A percentile compares a stretch with the other conserved stretches of the same genome.
Conservation (phyloP, 2,888 invertebrate species). For the Cheilosia vulpina region DNA sequence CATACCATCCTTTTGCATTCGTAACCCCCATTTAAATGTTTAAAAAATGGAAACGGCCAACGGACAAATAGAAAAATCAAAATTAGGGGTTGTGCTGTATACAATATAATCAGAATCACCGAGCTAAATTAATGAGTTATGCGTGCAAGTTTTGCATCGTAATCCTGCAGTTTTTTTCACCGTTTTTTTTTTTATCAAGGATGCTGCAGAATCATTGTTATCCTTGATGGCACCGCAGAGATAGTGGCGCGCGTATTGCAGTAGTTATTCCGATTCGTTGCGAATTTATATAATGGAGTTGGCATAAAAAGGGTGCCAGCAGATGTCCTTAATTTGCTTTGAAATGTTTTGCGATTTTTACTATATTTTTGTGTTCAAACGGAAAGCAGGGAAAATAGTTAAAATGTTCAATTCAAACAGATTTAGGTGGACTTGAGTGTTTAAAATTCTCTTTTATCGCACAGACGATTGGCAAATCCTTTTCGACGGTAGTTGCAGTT, state of each 20-base stretch:
- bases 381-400: neutral
- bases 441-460: slow-evolving; percentile 40
- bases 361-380: neutral
- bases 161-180: slow-evolving; percentile 46
- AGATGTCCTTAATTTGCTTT: slow-evolving; percentile 73
- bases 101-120: slow-evolving; percentile 78
- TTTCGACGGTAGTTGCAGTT: neutral
- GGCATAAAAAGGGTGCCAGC: slow-evolving; percentile 59
- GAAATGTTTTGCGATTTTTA: slow-evolving; percentile 32
- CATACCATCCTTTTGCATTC: slow-evolving; percentile 70
- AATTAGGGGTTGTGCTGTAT: slow-evolving; percentile 66
- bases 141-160: slow-evolving; percentile 75
- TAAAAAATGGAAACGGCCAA: slow-evolving; percentile 27
- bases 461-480: slow-evolving; percentile 30
- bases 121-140: slow-evolving; percentile 78
- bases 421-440: neutral
- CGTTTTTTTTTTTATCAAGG: slow-evolving; percentile 21
- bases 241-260: slow-evolving; percentile 32
- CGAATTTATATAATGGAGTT: slow-evolving; percentile 41
- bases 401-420: neutral
- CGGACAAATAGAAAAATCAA: slow-evolving; percentile 9
- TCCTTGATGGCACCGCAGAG: slow-evolving; percentile 69
- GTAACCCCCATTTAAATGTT: slow-evolving; percentile 72
- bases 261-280: slow-evolving; percentile 57
- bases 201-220: slow-evolving; percentile 25